Conservation (phyloP, 2,888 invertebrate genomes). For the Stomorhina lunata region DNA sequence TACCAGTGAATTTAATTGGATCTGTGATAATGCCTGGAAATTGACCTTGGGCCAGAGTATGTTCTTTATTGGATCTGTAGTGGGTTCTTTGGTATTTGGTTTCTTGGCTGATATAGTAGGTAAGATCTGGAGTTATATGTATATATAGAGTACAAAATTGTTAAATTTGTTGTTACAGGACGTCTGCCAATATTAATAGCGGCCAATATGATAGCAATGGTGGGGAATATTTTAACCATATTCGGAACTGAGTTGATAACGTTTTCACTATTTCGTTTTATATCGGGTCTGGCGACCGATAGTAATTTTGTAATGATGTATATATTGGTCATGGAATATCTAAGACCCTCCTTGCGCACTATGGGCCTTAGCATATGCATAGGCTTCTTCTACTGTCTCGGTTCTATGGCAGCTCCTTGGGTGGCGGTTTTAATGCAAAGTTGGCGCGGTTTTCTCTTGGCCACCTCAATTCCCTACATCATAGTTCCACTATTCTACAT, state of each 20-base stretch:
- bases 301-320: conserved; percentile 84
- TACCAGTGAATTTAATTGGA: conserved; percentile 84
- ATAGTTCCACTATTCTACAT: conserved; percentile 81
- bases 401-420: conserved; percentile 81
- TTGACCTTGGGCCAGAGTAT: conserved; percentile 83
- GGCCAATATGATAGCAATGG: conserved; percentile 81
- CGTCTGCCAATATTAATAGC: conserved; percentile 82
- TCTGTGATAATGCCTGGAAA: conserved; percentile 83
- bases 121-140: conserved; percentile 34
- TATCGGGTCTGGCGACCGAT: conserved; percentile 83
- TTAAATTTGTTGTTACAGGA: conserved; percentile 70
- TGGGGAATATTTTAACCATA: conserved; percentile 81
- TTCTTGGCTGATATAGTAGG: conserved; percentile 82
- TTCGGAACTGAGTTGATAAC: conserved; percentile 79
- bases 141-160: not conserved
- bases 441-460: conserved; percentile 81
- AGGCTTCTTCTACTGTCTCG: conserved; percentile 82
- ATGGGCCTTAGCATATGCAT: conserved; percentile 82
- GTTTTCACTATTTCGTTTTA: conserved; percentile 81
- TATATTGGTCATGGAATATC: conserved; percentile 83
- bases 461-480: conserved; percentile 81
- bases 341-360: conserved; percentile 80
- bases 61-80: conserved; percentile 83
- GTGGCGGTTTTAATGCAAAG: conserved; percentile 79
- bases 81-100: conserved; percentile 82